phyloP scores from a whole-genome alignment of 1,140 invertebrate species.

The Euschistus heros region DNA sequence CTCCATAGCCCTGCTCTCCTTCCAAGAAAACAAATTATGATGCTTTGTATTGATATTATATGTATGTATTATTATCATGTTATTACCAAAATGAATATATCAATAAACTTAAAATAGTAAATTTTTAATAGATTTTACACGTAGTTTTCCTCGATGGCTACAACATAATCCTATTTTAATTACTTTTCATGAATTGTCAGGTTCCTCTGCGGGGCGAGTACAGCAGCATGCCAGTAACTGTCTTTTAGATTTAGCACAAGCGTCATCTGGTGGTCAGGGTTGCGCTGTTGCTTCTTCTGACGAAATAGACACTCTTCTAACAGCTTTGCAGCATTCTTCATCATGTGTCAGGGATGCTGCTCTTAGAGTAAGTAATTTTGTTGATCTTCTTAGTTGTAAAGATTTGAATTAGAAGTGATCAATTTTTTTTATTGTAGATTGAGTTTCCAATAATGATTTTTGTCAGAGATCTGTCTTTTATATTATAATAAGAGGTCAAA shows the following conservation, averaged over 20 bases:
- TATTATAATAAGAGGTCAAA: too few relatives aligned
- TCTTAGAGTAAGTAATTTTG: conserved; percentile 42
- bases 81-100: too few relatives aligned
- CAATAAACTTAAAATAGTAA: too few relatives aligned
- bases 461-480: too few relatives aligned
- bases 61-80: conserved; percentile 38
- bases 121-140: too few relatives aligned
- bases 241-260: conserved; percentile 62
- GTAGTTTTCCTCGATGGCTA: too few relatives aligned
- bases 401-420: too few relatives aligned
- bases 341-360: conserved; percentile 69
- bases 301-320: conserved; percentile 68
- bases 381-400: background rate
- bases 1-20: conserved; percentile 61
- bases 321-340: conserved; percentile 57
- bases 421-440: too few relatives aligned
- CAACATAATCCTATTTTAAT: too few relatives aligned
- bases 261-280: conserved; percentile 50
- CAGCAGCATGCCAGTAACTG: conserved; percentile 66
- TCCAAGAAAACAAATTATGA: conserved; percentile 69
- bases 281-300: conserved; percentile 49
- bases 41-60: conserved; percentile 68
- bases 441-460: too few relatives aligned
- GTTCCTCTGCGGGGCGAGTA: conserved; percentile 50
- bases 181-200: conserved; percentile 32